A percentile compares a stretch with the other conserved stretches of the same genome.
Conservation (phyloP, 2,888 invertebrate genomes). For the Trichacis sp. region DNA sequence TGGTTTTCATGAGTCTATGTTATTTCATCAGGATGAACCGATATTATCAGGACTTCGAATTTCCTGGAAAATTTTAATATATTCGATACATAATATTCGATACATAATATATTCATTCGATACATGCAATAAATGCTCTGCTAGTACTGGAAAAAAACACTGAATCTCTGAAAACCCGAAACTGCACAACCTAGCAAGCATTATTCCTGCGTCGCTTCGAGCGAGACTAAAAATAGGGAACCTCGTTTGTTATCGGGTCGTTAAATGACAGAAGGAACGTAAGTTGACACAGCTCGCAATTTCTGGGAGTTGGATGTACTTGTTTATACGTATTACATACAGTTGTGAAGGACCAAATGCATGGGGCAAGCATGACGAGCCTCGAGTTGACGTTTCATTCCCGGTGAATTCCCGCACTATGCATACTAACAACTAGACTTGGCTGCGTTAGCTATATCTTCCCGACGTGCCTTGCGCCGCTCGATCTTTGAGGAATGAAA, state of each 20-base stretch:
- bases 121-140: no score
- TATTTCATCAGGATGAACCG: no score
- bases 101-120: no score
- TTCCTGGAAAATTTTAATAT: no score
- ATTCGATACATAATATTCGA: no score
- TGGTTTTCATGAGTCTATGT: no score
- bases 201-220: background rate
- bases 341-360: conserved; percentile 56
- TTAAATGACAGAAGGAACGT: conserved; percentile 9
- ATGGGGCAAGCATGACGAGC: conserved; percentile 65
- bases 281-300: conserved; percentile 18
- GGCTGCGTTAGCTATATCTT: conserved; percentile 57
- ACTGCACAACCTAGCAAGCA: no score
- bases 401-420: conserved; percentile 67
- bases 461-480: conserved; percentile 42
- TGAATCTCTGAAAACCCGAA: no score
- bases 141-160: no score
- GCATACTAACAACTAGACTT: conserved; percentile 68
- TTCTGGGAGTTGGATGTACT: conserved; percentile 36
- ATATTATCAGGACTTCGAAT: no score
- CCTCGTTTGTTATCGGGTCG: background rate
- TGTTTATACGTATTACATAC: conserved; percentile 36
- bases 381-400: conserved; percentile 68
- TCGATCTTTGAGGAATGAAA: conserved; percentile 47
- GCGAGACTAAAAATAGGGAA: background rate